Evolutionary conservation across 2,113 vertebrate species (phyloP).

Genomic region (Trematocara variabile): DNA sequence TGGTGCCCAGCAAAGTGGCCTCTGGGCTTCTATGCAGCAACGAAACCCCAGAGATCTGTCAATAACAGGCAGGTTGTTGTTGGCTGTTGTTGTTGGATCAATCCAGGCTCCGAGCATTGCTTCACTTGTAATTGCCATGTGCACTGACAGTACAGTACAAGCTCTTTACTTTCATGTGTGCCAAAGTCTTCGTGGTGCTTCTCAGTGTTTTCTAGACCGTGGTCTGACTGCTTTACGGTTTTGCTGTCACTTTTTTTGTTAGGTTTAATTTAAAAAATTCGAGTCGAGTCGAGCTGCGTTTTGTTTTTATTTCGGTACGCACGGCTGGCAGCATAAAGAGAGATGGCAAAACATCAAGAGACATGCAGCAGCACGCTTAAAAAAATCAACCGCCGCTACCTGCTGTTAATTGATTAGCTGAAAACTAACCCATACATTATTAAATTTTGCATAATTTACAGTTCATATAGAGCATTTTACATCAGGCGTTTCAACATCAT

Average conservation of each 20-base stretch:
- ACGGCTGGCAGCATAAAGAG: not conserved
- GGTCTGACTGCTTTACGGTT: not conserved
- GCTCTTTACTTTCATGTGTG: not conserved
- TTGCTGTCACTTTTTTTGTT: not conserved
- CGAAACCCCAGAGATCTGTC: conserved; percentile 48
- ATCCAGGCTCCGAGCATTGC: conserved; percentile 46
- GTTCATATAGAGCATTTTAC: not conserved
- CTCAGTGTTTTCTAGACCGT: not conserved
- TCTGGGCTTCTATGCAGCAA: conserved; percentile 35
- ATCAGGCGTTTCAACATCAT: not conserved
- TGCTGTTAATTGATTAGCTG: not conserved
- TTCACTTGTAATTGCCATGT: conserved; percentile 63
- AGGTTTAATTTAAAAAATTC: not conserved
- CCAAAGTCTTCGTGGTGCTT: conserved; percentile 11
- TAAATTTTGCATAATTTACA: not conserved
- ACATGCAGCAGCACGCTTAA: not conserved
- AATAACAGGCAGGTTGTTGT: conserved; percentile 68
- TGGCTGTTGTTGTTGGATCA: conserved; percentile 67
- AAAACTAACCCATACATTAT: not conserved
- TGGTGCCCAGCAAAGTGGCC: conserved; percentile 31
- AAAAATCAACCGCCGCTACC: not conserved
- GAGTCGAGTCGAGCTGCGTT: not conserved
- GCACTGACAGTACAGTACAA: conserved; percentile 11
- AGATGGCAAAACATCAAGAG: not conserved
- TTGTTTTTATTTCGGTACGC: not conserved